Conservation (phyloP, 2,888 invertebrate genomes). For the Lithosia quadra region DNA sequence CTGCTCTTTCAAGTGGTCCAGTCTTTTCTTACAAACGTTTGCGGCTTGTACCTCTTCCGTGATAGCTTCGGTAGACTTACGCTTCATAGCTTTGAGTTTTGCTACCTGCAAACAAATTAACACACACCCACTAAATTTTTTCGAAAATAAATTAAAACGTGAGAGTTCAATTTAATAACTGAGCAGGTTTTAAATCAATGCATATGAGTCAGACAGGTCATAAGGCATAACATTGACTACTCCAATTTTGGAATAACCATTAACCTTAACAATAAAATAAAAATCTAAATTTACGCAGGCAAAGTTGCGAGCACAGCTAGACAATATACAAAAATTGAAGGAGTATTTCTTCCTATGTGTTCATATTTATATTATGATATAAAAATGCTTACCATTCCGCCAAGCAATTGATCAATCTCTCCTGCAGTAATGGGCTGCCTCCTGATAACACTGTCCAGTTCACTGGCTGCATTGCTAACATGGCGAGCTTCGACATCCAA, state of each 20-base stretch:
- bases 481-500: conserved; percentile 97
- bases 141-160: too few relatives aligned
- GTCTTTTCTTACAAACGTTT: conserved; percentile 95
- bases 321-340: too few relatives aligned
- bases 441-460: conserved; percentile 92
- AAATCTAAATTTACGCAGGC: too few relatives aligned
- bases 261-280: too few relatives aligned
- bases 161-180: background rate
- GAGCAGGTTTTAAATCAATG: too few relatives aligned
- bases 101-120: conserved; percentile 87
- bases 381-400: conserved; percentile 89
- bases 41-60: conserved; percentile 97
- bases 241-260: too few relatives aligned
- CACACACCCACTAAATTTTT: background rate
- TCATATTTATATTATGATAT: background rate
- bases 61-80: conserved; percentile 98
- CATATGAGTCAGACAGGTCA: too few relatives aligned
- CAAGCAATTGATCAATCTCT: conserved; percentile 93
- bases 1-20: conserved; percentile 96
- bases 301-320: too few relatives aligned
- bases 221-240: too few relatives aligned
- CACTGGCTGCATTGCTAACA: conserved; percentile 92
- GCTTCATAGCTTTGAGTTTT: conserved; percentile 94
- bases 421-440: conserved; percentile 83
- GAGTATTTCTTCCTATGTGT: too few relatives aligned